Evolutionary conservation across 2,113 vertebrate species (phyloP), one percentile per base, ranked within the genome.

Genomic region (Neodontobutis hainanensis): DNA sequence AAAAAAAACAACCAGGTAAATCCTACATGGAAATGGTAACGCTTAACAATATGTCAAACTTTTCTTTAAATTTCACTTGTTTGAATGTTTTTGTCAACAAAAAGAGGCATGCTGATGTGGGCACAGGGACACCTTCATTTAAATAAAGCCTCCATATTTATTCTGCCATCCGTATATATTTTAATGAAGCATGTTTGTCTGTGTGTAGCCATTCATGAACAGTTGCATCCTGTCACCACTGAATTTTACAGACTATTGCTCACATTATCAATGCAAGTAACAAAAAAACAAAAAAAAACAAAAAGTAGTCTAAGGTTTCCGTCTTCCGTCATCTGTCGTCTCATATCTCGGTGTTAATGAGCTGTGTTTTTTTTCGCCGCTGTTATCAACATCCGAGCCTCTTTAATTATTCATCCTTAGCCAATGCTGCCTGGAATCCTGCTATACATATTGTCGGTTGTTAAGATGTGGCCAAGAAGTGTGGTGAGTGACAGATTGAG

Each of bases 381-480:
- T 5, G 42, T 83, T 84, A 82, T 78, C 75, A 84, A 63, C 51
- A 7, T 56, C 61, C 43, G 65, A 55, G 81, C 43, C 71, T 69
- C 51, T 59, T 89, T 80, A 84, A 85, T 90, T 81, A 90, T 90
- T 89, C 87, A 90, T 73, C 36, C 44, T 1, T 27, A 57, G 49
- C 60, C 61, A 71, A 57, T 73, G 73, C 74, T 75, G 72, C 67
- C 71, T 71, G 60, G 48, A 74, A 65, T 68, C 47, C 49, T 63
- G 46, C 42, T 67, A 47, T 42, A 11, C 5, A 16, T 69, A 36
- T 50, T 0, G 32, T 58, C 52, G 55, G 12, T 8, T 68, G 61
- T 77, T 73, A 63, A 60, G 59, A 64, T 27, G 59, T 40, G 64
- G 68, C 73, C 61, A 34, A 61, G 56, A 81, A 81, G 59, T 67